phyloP scores from a whole-genome alignment of 2,797 vertebrate genomes.

The Enteromius paludinosus region DNA sequence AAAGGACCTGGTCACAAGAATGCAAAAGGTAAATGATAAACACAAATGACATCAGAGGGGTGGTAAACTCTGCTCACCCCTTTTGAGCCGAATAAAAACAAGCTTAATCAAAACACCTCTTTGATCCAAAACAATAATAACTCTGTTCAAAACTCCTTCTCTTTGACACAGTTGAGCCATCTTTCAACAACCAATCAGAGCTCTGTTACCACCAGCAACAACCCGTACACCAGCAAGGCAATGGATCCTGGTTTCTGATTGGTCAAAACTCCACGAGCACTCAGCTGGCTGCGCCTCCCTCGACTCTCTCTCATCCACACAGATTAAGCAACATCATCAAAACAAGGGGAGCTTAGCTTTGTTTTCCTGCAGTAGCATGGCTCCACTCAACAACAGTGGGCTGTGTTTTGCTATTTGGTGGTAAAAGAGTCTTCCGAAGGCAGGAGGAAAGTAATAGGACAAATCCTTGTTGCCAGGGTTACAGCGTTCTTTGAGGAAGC shows the following conservation, averaged over 20 bases:
- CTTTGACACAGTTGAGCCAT: slow-evolving; percentile 69
- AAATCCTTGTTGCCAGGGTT: slow-evolving; percentile 78
- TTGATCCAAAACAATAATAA: slow-evolving; percentile 73
- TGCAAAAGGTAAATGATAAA: slow-evolving; percentile 37
- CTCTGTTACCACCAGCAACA: slow-evolving; percentile 84
- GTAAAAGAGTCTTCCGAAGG: slow-evolving; percentile 36
- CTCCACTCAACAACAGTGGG: slow-evolving; percentile 63
- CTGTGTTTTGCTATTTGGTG: slow-evolving; percentile 55
- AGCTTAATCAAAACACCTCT: slow-evolving; percentile 73
- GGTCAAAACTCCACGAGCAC: slow-evolving; percentile 58
- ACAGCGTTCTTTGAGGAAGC: slow-evolving; percentile 76
- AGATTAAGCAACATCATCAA: slow-evolving; percentile 80
- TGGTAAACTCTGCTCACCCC: slow-evolving; percentile 8
- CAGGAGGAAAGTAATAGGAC: slow-evolving; percentile 56
- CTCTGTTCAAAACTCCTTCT: slow-evolving; percentile 72
- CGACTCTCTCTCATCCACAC: slow-evolving; percentile 63
- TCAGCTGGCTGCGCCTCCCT: slow-evolving; percentile 55
- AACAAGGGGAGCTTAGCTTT: slow-evolving; percentile 83
- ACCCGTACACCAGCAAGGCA: slow-evolving; percentile 68
- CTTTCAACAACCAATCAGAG: slow-evolving; percentile 73
- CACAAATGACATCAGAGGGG: slow-evolving; percentile 20
- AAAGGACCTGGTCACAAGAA: slow-evolving; percentile 23
- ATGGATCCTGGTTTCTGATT: slow-evolving; percentile 69
- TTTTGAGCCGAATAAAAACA: slow-evolving; percentile 68
- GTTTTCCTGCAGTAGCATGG: slow-evolving; percentile 74